Evolutionary conservation across 2,888 invertebrate species (phyloP), one percentile per base, ranked within the genome.

Genomic region (Yponomeuta malinellus): DNA sequence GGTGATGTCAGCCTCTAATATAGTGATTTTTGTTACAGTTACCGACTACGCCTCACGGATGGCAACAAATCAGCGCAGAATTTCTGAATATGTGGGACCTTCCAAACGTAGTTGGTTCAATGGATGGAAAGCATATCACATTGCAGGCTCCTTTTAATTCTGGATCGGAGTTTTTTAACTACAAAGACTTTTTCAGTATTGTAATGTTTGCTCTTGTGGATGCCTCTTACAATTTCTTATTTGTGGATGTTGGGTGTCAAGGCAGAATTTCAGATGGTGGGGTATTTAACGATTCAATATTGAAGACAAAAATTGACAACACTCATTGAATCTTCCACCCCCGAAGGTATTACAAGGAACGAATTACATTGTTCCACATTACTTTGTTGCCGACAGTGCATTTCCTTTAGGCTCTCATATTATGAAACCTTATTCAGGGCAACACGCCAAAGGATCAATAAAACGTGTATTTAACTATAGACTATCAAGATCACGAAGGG

Each of bases 331-430:
- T 64, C 43, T 70, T 23, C 70, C 70, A 48, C 64, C 70, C n/a
- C 64, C 64, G 12, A 64, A 64, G 12, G 70, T 37, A 64, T 31
- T 70, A 10, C 37, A 63, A 12, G 31, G 43, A 43, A 63, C 33
- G 37, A 48, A 65, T 63, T 33, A 64, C 12, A n/a, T 29, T 43
- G 43, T 70, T 31, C 70, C 64, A 64, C 43, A 64, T 70, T 63
- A 33, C 70, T 70, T 70, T 64, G 70, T 70, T 37, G 70, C 70
- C 23, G 70, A 70, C 29, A 37, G 37, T 70, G 70, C 70, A 70
- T 70, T 70, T 43, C 70, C 70, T 33, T 29, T 70, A n/a, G 48
- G 48, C 29, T 64, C 12, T 10, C 64, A 70, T 70, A 70, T 65
- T 23, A 70, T 70, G 65, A 70, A 70, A 52, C 70, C 65, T 48